A percentile compares a stretch with the other conserved stretches of the same genome.
These are phyloP conservation scores for Diplosoma virens DNA, from an alignment of 23 tunicate genomes.

Conservation along the genomic window DNA sequence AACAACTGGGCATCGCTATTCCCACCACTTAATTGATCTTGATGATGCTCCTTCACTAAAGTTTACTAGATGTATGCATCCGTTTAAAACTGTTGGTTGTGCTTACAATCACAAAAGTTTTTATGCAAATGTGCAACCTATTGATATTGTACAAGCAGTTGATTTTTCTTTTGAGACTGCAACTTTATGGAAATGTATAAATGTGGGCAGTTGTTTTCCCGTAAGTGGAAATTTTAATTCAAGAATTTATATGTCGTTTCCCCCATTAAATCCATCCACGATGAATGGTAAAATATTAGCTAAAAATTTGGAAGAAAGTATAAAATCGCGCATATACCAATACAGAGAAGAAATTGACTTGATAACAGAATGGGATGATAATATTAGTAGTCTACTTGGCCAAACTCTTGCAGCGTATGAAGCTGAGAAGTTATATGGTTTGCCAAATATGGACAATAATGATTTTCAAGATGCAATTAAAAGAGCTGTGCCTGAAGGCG, in stretches of 20 bases:
- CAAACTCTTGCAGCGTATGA: conserved; percentile 78
- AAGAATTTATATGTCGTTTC: conserved; percentile 46
- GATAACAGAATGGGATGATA: conserved; percentile 75
- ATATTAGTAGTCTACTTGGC: conserved; percentile 55
- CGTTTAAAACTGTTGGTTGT: conserved; percentile 66
- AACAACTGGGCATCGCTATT: conserved; percentile 67
- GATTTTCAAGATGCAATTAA: conserved; percentile 89
- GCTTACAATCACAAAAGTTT: conserved; percentile 76
- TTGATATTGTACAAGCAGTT: conserved; percentile 56
- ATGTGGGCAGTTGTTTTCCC: conserved; percentile 44
- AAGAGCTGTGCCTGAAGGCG: conserved; percentile 79
- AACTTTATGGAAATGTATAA: conserved; percentile 80
- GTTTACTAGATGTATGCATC: conserved; percentile 43
- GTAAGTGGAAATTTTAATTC: conserved; percentile 38
- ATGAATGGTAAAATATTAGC: conserved; percentile 43
- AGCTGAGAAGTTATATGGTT: conserved; percentile 51
- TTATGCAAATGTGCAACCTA: conserved; percentile 83
- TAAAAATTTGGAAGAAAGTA: conserved; percentile 53
- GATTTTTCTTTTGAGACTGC: conserved; percentile 42
- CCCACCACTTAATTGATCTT: conserved; percentile 58
- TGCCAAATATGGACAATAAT: conserved; percentile 64
- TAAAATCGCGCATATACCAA: conserved; percentile 32
- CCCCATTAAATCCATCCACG: conserved; percentile 67
- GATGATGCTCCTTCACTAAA: conserved; percentile 74
- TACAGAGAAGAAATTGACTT: conserved; percentile 65